Conservation (phyloP, 2,113 vertebrate genomes). For the Caloenas nicobarica region DNA sequence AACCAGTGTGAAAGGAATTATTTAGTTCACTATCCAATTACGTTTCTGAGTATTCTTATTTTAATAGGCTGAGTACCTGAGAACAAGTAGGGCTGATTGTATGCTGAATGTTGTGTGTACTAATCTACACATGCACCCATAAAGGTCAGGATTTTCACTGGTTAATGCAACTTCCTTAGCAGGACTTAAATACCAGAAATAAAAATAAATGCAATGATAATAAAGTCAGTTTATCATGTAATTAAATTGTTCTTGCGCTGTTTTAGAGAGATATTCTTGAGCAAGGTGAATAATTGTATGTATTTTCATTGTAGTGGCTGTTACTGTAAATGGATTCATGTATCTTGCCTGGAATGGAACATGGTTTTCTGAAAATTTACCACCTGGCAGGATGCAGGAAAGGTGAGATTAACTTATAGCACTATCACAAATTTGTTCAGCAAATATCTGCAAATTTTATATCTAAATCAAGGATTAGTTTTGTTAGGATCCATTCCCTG, state of each 20-base stretch:
- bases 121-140: not conserved
- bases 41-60: not conserved
- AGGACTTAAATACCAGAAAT: not conserved
- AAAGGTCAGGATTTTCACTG: not conserved
- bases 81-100: not conserved
- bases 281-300: not conserved
- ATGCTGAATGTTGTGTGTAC: not conserved
- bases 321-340: not conserved
- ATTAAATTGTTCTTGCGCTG: not conserved
- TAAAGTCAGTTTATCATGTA: not conserved
- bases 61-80: conserved; percentile 40
- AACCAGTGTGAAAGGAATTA: conserved; percentile 42
- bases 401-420: not conserved
- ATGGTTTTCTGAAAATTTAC: not conserved
- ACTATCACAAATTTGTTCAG: not conserved
- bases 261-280: not conserved
- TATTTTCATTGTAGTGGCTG: not conserved
- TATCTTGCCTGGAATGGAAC: not conserved
- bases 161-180: not conserved
- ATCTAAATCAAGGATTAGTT: not conserved
- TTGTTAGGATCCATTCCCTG: not conserved
- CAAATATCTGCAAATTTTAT: not conserved
- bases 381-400: not conserved
- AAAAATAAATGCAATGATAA: not conserved
- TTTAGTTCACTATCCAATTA: conserved; percentile 47